Evolutionary conservation across 53 echinoderm and acorn worm genomes (phyloP).

Genomic region (Temnopleurus reevesii): DNA sequence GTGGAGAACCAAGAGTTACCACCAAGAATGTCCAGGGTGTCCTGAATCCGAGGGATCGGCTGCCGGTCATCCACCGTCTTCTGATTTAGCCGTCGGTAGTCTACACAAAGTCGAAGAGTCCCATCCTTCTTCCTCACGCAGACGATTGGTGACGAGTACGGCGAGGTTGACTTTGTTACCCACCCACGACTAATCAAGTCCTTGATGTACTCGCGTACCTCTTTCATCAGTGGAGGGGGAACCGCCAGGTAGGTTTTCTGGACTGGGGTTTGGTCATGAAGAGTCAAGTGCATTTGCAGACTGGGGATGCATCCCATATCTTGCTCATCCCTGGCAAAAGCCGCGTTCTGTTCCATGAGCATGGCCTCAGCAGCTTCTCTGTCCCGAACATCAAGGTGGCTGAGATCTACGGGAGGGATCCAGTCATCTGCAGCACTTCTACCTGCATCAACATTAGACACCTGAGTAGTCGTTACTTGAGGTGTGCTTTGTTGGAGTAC

Average conservation of each 20-base stretch:
- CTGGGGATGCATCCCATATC: conserved; percentile 51
- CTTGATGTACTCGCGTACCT: conserved; percentile 58
- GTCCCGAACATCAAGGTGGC: conserved; percentile 7
- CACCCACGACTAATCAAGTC: conserved; percentile 70
- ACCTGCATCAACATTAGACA: background rate
- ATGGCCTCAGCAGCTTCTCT: conserved; percentile 2
- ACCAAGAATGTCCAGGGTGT: conserved; percentile 65
- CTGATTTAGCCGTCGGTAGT: conserved; percentile 65
- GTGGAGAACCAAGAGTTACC: conserved; percentile 74
- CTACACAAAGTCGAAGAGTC: conserved; percentile 66
- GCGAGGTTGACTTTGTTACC: conserved; percentile 65
- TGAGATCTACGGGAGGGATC: conserved; percentile 11
- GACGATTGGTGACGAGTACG: conserved; percentile 77
- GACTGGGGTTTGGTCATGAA: conserved; percentile 63
- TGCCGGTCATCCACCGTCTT: conserved; percentile 79
- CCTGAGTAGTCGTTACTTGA: background rate
- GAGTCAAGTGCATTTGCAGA: conserved; percentile 57
- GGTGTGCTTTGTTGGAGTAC: background rate
- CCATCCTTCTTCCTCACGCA: conserved; percentile 83
- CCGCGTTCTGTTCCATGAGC: conserved; percentile 57
- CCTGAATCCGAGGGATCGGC: conserved; percentile 80
- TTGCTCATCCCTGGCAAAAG: conserved; percentile 59
- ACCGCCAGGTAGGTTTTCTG: conserved; percentile 63
- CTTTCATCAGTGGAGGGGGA: conserved; percentile 45
- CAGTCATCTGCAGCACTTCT: background rate